These are phyloP conservation scores for Calephelis nemesis DNA, from an alignment of 1,140 invertebrate genomes.

Conservation along the genomic window DNA sequence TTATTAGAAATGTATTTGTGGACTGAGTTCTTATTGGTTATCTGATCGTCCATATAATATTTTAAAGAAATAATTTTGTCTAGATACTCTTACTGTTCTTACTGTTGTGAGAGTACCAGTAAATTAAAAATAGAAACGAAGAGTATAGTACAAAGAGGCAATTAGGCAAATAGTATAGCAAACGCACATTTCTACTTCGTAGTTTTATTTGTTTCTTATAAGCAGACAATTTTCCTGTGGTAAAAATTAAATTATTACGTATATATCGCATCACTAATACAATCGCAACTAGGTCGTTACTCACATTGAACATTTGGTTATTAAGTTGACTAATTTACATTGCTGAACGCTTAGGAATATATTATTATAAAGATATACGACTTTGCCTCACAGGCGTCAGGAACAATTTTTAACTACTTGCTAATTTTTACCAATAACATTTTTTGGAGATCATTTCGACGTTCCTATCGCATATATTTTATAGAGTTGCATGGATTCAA, in stretches of 20 bases:
- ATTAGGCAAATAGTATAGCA: constrained; percentile 2
- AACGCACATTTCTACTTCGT: constrained; percentile 63
- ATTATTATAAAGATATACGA: constrained; percentile 67
- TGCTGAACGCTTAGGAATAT: constrained; percentile 68
- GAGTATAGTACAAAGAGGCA: too few relatives aligned
- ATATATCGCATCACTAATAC: constrained; percentile 78
- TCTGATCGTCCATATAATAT: too few relatives aligned
- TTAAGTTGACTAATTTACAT: constrained; percentile 69
- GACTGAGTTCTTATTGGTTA: too few relatives aligned
- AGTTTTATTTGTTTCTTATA: constrained; percentile 77
- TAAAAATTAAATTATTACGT: constrained; percentile 79
- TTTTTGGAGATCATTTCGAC: constrained; percentile 59
- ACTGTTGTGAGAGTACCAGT: neutral
- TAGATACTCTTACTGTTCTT: too few relatives aligned
- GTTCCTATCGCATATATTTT: constrained; percentile 75
- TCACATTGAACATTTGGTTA: constrained; percentile 78
- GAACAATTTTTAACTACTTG: constrained; percentile 76
- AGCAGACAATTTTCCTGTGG: constrained; percentile 73
- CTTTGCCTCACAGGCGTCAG: constrained; percentile 74
- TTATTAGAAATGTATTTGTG: too few relatives aligned
- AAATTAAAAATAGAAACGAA: neutral
- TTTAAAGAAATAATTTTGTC: too few relatives aligned
- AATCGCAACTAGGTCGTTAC: constrained; percentile 77
- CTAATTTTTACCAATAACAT: constrained; percentile 70
- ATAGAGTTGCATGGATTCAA: constrained; percentile 39